Percentiles rank a stretch among this genome's conserved stretches.
These are phyloP conservation scores for Dryobates pubescens DNA, from an alignment of 2,797 vertebrate genomes.

Conservation along the genomic window DNA sequence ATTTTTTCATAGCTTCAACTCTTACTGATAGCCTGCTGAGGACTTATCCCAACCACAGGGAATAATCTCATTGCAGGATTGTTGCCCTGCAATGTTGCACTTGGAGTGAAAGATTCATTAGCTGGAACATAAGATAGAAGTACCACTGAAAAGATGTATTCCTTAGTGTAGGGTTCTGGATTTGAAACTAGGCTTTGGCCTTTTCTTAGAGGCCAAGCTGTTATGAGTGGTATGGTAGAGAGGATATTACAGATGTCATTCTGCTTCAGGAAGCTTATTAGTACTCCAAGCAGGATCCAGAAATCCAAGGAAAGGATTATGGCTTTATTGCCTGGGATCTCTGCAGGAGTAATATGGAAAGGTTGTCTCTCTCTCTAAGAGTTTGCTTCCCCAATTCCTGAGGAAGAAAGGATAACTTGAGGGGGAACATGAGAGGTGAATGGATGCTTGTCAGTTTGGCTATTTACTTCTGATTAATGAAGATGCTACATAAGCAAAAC, in stretches of 20 bases:
- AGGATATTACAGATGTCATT: not conserved
- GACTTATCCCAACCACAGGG: not conserved
- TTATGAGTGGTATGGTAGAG: not conserved
- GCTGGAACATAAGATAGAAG: not conserved
- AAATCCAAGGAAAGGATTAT: constrained; percentile 16
- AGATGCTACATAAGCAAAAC: not conserved
- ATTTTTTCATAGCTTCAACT: not conserved
- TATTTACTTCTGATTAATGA: not conserved
- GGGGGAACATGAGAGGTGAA: not conserved
- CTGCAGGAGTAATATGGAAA: not conserved
- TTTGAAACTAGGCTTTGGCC: not conserved
- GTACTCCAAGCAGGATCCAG: not conserved
- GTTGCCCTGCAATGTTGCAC: not conserved
- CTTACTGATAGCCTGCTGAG: not conserved
- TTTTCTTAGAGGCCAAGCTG: not conserved
- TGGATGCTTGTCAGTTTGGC: not conserved
- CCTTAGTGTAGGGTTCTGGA: not conserved
- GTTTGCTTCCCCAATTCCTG: not conserved
- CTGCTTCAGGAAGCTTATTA: not conserved
- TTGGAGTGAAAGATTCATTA: not conserved
- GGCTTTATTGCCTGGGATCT: not conserved
- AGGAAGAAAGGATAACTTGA: not conserved
- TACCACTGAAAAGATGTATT: not conserved
- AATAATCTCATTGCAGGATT: not conserved
- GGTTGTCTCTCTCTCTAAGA: not conserved